Conservation (phyloP, 2,113 vertebrate genomes). For the Canis aureus region DNA sequence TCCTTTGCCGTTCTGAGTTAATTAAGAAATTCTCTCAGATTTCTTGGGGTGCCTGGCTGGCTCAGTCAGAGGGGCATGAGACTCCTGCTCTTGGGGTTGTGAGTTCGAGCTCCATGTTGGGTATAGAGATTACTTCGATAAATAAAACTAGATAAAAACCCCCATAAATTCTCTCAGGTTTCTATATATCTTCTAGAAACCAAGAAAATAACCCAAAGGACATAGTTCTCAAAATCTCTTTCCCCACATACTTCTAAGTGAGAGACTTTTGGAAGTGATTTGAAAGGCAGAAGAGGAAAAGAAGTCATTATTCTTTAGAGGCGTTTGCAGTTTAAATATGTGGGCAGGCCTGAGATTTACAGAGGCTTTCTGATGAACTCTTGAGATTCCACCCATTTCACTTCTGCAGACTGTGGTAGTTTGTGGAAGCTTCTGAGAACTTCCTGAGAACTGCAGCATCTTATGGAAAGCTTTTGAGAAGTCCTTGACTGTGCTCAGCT, state of each 20-base stretch:
- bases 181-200: not conserved
- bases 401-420: not conserved
- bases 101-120: too few relatives aligned
- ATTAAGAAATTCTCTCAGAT: not conserved
- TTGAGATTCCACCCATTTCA: not conserved
- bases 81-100: too few relatives aligned
- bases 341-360: not conserved
- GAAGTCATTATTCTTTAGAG: not conserved
- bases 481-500: not conserved
- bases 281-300: not conserved
- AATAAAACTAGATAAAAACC: too few relatives aligned
- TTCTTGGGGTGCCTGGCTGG: too few relatives aligned
- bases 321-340: not conserved
- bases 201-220: not conserved
- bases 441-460: not conserved
- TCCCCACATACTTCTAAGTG: not conserved
- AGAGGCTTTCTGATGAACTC: not conserved
- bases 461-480: not conserved
- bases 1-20: not conserved
- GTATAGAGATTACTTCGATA: too few relatives aligned
- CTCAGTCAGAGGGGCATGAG: too few relatives aligned
- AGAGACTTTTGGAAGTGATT: not conserved
- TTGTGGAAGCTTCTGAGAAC: not conserved
- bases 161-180: not conserved
- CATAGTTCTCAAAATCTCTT: not conserved